phyloP scores from a whole-genome alignment of 2,888 invertebrate genomes.

The Noctua pronuba region DNA sequence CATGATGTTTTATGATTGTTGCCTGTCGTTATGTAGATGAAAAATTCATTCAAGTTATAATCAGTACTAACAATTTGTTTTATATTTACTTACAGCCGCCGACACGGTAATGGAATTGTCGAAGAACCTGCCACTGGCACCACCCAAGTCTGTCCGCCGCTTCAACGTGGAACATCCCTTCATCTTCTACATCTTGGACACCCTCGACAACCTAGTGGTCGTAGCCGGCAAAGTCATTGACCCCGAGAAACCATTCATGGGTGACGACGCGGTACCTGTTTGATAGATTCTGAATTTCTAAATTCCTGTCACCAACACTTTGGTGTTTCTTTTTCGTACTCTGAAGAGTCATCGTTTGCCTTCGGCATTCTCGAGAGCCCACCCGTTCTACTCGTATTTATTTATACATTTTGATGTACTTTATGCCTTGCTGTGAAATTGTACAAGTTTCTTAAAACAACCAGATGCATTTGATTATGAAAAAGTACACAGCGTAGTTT shows the following conservation, averaged over 20 bases:
- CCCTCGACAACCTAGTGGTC: constrained; percentile 90
- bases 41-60: background rate
- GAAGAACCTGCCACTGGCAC: constrained; percentile 80
- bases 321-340: constrained; percentile 58
- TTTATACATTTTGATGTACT: constrained; percentile 62
- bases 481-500: constrained; percentile 89
- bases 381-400: constrained; percentile 62
- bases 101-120: constrained; percentile 74
- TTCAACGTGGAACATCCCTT: constrained; percentile 91
- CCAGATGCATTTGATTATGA: constrained; percentile 90
- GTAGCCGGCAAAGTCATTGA: constrained; percentile 91
- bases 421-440: constrained; percentile 73
- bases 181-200: constrained; percentile 91
- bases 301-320: constrained; percentile 27
- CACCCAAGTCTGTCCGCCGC: constrained; percentile 73
- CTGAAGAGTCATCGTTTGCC: constrained; percentile 40
- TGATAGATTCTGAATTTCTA: constrained; percentile 31
- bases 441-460: constrained; percentile 68
- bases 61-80: constrained; percentile 1
- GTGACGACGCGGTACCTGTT: constrained; percentile 54
- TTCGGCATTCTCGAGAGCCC: constrained; percentile 58
- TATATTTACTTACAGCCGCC: constrained; percentile 69
- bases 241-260: constrained; percentile 78
- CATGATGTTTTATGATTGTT: background rate
- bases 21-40: background rate